Evolutionary conservation across 1,140 invertebrate species (phyloP), one percentile per base, ranked within the genome.

Genomic region (Heliconius himera): DNA sequence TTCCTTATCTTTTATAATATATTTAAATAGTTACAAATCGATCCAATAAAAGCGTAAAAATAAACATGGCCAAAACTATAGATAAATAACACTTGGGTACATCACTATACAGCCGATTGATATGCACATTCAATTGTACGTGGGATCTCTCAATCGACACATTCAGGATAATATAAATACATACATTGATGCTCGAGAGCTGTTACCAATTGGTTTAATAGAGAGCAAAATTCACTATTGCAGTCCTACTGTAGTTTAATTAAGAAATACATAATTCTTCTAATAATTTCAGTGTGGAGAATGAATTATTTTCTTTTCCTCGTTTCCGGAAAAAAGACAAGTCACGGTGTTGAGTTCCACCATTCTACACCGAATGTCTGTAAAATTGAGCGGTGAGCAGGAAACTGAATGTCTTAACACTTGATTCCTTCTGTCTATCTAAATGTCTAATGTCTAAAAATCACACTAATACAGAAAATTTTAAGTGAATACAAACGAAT

Each of bases 51-150:
- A 16, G 41, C 13, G 41, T 46, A 16, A 46, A 46, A 16, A 16
- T 46, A 46, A 46, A 46, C 41, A 46, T 46, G 3, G 0, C 11
- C 41, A 51, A 56, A 56, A 56, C 54, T 56, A 56, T 22, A 60
- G 8, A 60, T 11, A 60, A 60, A 60, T 8, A 60, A 22, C 4
- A 66, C 9, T 11, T 22, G n/a, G n/a, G 36, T 70, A 78, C 81
- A 76, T 78, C 81, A 82, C 81, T 82, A 77, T 72, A 60, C 75
- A 72, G 66, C 51, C 70, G 60, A 78, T 89, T 85, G 83, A 85
- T 87, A 89, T 88, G 86, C 85, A 86, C 88, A 89, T 88, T 89
- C 83, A 77, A 90, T 87, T 87, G 85, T 72, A 78, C 76, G 73
- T 71, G 76, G 51, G 54, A 76, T 74, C 54, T 76, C 72, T 76